phyloP scores from a whole-genome alignment of 2,888 invertebrate genomes.

The Phaedon cochleariae region DNA sequence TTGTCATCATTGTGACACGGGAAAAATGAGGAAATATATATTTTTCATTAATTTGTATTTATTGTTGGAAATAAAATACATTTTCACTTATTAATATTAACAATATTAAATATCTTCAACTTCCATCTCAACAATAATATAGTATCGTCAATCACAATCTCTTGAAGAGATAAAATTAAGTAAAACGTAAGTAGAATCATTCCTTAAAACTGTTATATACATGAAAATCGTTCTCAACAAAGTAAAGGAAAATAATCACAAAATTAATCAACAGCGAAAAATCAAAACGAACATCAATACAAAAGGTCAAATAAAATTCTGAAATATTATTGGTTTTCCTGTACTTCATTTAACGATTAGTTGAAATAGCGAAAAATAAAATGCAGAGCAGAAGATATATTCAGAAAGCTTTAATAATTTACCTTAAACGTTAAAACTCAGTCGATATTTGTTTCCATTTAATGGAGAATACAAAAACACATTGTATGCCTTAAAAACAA shows the following conservation, averaged over 20 bases:
- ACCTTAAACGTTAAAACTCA: conserved; percentile 37
- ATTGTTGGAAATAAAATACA: conserved; percentile 57
- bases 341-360: background rate
- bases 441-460: conserved; percentile 42
- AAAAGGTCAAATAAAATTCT: background rate
- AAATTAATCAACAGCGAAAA: background rate
- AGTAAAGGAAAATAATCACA: background rate
- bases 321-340: background rate
- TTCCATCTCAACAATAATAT: conserved; percentile 51
- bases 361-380: conserved; percentile 9
- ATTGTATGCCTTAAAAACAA: conserved; percentile 23
- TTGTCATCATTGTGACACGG: background rate
- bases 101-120: conserved; percentile 59
- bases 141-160: conserved; percentile 39
- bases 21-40: background rate
- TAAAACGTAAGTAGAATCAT: conserved; percentile 27
- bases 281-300: background rate
- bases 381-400: conserved; percentile 11
- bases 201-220: background rate
- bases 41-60: conserved; percentile 30
- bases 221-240: background rate
- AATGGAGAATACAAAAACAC: conserved; percentile 33
- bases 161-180: conserved; percentile 36
- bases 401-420: conserved; percentile 19
- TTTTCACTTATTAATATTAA: conserved; percentile 55